Evolutionary conservation across 2,888 invertebrate genomes (phyloP).

Genomic region (Scotopteryx bipunctaria): DNA sequence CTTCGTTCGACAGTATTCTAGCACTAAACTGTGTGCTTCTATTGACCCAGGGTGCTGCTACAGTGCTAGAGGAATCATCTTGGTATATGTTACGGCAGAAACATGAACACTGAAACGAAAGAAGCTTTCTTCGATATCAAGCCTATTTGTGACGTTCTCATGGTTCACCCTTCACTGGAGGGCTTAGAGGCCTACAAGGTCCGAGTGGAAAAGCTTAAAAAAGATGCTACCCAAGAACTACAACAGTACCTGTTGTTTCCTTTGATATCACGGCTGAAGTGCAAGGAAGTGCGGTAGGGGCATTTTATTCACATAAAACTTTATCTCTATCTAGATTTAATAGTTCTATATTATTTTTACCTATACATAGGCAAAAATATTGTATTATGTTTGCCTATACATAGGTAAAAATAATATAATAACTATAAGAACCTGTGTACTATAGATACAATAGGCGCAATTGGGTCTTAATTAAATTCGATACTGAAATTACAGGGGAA

Average conservation of each 20-base stretch:
- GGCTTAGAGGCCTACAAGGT: slow-evolving; percentile 58
- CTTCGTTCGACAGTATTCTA: not conserved
- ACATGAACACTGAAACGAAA: slow-evolving; percentile 63
- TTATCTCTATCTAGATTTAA: too few species aligned
- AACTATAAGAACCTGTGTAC: too few species aligned
- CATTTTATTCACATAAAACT: not conserved
- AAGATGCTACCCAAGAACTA: slow-evolving; percentile 72
- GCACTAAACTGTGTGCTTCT: not conserved
- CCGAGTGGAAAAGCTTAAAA: slow-evolving; percentile 59
- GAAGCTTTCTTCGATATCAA: slow-evolving; percentile 72
- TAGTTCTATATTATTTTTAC: too few species aligned
- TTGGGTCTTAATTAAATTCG: not conserved
- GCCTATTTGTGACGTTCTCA: slow-evolving; percentile 79
- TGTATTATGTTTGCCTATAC: too few species aligned
- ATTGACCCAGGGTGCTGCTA: not conserved
- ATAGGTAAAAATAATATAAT: too few species aligned
- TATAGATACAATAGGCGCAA: too few species aligned
- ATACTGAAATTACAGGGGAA: slow-evolving; percentile 46
- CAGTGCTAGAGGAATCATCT: not conserved
- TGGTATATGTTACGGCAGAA: not conserved
- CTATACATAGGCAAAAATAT: too few species aligned
- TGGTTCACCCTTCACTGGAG: slow-evolving; percentile 69
- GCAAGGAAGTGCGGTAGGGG: slow-evolving; percentile 62
- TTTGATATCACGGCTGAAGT: slow-evolving; percentile 67
- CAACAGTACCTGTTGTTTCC: slow-evolving; percentile 82